Evolutionary conservation across 2,888 invertebrate genomes (phyloP), one percentile per base, ranked within the genome.

Genomic region (Ochropleura plecta): DNA sequence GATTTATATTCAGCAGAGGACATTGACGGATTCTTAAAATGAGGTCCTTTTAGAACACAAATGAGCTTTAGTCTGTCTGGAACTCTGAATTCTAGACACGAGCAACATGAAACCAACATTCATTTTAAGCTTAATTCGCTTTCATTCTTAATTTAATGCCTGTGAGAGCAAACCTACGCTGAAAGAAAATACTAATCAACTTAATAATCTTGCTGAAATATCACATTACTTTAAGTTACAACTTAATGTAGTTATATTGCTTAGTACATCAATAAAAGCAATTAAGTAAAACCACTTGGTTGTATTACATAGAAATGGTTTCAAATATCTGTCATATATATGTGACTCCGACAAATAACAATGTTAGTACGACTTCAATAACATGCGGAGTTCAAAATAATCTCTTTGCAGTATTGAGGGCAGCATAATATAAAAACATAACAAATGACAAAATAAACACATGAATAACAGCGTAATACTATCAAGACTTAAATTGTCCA

Each of bases 61-160:
- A 69, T 30, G 14, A 68, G 14, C 12, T 60, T 18, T 12, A 60
- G 9, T 68, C 60, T 7, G n/a, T 77, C 60, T 9, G 7, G 3
- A 44, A 62, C 53, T 77, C 48, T 48, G 53, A 14, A 78, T 78
- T 57, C 71, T 16, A 62, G 44, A 77, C 76, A 70, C 77, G 60
- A 44, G 55, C 5, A 51, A 76, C 6, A 63, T 18, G 78, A 76
- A 70, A 55, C 63, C 70, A 63, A 63, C 40, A 63, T 63, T 63
- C 9, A 70, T 78, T 78, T 63, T 0, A 14, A 63, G 40, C 48
- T 51, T 78, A 55, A 78, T 76, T 76, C 18, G 44, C 20, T 55
- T 70, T 78, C 49, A 77, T 70, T 62, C 48, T 62, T 77, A 60
- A 78, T 78, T 78, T 44, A 63, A 63, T 49, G 40, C 14, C 16